Conservation (phyloP, 2,113 vertebrate species). For the Diphyllodes magnificus region DNA sequence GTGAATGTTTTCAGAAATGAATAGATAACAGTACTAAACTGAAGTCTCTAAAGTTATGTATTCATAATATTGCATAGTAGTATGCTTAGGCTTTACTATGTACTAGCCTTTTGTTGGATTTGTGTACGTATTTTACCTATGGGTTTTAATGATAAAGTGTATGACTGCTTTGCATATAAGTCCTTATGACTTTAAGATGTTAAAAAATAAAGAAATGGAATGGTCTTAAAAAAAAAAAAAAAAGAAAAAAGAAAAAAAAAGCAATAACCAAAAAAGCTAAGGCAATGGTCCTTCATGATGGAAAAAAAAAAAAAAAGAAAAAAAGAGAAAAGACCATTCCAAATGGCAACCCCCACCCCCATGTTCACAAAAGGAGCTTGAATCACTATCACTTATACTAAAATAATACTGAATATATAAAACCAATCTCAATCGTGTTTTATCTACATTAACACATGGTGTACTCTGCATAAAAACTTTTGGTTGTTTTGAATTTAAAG, state of each 20-base stretch:
- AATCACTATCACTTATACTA: conserved; percentile 66
- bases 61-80: conserved; percentile 84
- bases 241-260: conserved; percentile 1
- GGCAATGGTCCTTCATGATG: conserved; percentile 60
- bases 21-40: conserved; percentile 80
- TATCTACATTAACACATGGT: conserved; percentile 42
- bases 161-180: conserved; percentile 91
- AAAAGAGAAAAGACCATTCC: conserved; percentile 84
- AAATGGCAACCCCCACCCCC: conserved; percentile 75
- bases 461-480: conserved; percentile 19
- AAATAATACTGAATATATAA: background rate
- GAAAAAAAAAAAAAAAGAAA: background rate
- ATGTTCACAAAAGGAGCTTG: conserved; percentile 87
- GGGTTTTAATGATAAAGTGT: conserved; percentile 93
- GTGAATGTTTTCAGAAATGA: conserved; percentile 81
- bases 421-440: conserved; percentile 50
- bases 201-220: conserved; percentile 96
- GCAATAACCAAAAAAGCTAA: conserved; percentile 40
- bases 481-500: conserved; percentile 47
- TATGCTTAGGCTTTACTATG: conserved; percentile 88
- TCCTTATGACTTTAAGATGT: conserved; percentile 91
- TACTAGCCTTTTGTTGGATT: conserved; percentile 87
- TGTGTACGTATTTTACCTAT: conserved; percentile 99
- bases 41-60: conserved; percentile 79
- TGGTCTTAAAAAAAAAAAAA: conserved; percentile 76